These are phyloP conservation scores for Tragelaphus scriptus DNA, from an alignment of 2,113 vertebrate genomes.

Conservation along the genomic window DNA sequence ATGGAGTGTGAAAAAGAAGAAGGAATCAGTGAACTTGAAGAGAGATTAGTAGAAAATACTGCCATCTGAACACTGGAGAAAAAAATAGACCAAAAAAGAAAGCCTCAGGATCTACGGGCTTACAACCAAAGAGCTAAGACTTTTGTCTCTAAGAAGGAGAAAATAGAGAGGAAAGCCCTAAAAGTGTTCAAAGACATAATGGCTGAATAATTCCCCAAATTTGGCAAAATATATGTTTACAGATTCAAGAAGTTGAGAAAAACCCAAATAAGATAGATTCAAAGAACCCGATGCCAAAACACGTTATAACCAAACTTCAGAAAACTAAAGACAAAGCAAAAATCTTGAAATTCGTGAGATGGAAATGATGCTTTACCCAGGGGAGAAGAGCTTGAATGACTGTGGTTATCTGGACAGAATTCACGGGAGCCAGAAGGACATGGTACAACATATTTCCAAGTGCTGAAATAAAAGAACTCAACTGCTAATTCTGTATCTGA, in stretches of 20 bases:
- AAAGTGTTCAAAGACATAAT: neutral
- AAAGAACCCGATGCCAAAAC: neutral
- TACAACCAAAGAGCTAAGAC: accelerated
- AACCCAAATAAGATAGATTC: neutral
- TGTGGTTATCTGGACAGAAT: neutral
- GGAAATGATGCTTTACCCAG: neutral
- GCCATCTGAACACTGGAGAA: neutral
- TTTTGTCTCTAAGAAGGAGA: neutral
- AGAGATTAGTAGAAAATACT: neutral
- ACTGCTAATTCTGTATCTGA: neutral
- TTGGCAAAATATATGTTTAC: neutral
- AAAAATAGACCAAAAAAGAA: accelerated
- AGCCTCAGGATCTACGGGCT: neutral
- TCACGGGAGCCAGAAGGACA: too few species aligned
- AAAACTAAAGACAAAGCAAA: neutral
- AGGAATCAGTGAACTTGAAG: neutral
- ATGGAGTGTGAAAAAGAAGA: neutral
- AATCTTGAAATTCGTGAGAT: neutral
- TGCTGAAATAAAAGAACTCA: neutral
- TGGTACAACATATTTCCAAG: neutral
- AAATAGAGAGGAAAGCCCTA: neutral
- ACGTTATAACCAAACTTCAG: neutral
- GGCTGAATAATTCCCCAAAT: neutral
- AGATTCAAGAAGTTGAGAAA: neutral
- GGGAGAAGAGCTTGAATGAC: neutral